Base-by-base conservation (phyloP, 2,888 invertebrate genomes). In the Andrena fulva region DNA sequence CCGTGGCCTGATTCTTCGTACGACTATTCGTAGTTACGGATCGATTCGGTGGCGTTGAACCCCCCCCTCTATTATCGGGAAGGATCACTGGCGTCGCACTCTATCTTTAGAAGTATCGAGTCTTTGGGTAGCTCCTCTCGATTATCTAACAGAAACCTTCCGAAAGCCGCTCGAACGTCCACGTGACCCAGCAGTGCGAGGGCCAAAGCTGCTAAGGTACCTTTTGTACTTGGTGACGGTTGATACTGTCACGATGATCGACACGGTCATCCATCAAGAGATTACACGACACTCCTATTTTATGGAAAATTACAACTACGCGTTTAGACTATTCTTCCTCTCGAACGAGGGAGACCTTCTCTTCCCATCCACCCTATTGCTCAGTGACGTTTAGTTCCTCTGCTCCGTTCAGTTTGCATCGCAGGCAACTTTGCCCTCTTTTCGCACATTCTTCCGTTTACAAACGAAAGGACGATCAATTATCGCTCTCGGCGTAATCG, bases 401-500 rank as follows among this genome's bases (percentile, higher is more conserved):
- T 59, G 59, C n/a, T 59, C 59, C 16, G 10, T 27, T 6, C 31
- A 29, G 29, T 29, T 59, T 31, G 29, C 12, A 59, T 29, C 7
- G 75, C 35, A 20, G 20, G 20, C 20, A 27, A 63, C 54, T 54
- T 42, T 35, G 52, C n/a, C 7, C 27, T 48, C 24, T 16, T 50
- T 12, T 10, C 10, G 20, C 16, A n/a, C 29, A 42, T 16, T 35
- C 50, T 29, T 50, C 50, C 16, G 33, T 56, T 24, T n/a, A 5
- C 52, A 60, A 42, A 54, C 7, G 27, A 42, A 35, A 62, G 10
- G 59, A 20, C 10, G 50, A 62, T 90, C 82, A 94, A 85, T 93
- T 92, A 84, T 94, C 94, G 87, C 93, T 94, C 68, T 93, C 93
- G 24, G 93, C 93, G 72, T 93, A 93, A 89, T 94, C 93, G 76